Base-by-base conservation (phyloP, 2,888 invertebrate species). In the Bombyx huttoni region DNA sequence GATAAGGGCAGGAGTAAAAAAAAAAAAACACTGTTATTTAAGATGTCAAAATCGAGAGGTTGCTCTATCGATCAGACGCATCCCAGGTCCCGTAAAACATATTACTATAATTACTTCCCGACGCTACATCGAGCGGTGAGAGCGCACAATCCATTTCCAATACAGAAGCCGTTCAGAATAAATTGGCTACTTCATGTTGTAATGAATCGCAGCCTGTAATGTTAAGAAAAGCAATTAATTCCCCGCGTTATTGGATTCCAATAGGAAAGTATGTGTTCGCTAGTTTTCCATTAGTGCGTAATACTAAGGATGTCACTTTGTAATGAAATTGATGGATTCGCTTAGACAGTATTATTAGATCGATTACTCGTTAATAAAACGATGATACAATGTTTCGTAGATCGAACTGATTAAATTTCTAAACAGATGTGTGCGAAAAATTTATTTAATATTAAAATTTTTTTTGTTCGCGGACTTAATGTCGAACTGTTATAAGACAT, bases 241-340 rank as follows among this genome's bases (percentile, higher is more conserved):
- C 51, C 47, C 51, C 46, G 33, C 54, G 47, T 57, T 58, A 63
- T 59, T 61, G 57, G 54, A 61, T 58, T 62, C 62, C 58, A 53
- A 58, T 61, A 49, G 52, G 52, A 51, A 56, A 48, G 48, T 47
- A 12, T 24, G 45, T 40, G 47, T 49, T 53, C 50, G 46, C 51
- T 51, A 56, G 50, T 55, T 59, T 58, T 55, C 61, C 55, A 55
- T 59, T 54, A 52, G 46, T 47, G 46, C 52, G 54, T 59, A 40
- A 40, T 40, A 10, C 40, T 40, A 40, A 40, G 40, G 40, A 10
- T 40, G 40, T 40, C 40, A 40, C 1, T 40, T 40, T 10, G 8
- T 40, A 12, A 40, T 40, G 8, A 12, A 40, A 40, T 40, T 40
- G 40, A 40, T 40, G 8, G 7, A 40, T 40, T 40, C 7, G 3